Evolutionary conservation across 2,797 vertebrate species (phyloP).

Genomic region (Coluber constrictor): DNA sequence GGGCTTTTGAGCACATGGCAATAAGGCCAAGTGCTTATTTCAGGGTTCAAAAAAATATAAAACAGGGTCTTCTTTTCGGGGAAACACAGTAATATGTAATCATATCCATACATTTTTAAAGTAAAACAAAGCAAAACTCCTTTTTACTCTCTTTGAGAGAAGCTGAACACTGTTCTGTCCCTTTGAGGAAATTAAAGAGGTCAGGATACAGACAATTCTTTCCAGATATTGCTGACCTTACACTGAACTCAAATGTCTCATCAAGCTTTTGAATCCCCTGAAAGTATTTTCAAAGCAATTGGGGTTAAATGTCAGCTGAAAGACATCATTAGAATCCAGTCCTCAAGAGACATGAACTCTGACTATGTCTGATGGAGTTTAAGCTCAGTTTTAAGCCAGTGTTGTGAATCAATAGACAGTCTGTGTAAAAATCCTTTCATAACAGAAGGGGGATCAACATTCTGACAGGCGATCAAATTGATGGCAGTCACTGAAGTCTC

Average conservation of each 20-base stretch:
- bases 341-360: not conserved
- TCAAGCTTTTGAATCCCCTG: not conserved
- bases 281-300: not conserved
- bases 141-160: not conserved
- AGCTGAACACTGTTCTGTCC: not conserved
- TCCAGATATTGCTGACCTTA: not conserved
- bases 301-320: not conserved
- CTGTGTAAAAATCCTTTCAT: slow-evolving; percentile 4
- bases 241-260: not conserved
- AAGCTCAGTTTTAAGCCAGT: slow-evolving; percentile 17
- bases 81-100: not conserved
- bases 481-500: not conserved
- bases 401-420: slow-evolving; percentile 1
- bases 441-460: not conserved
- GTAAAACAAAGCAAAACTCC: not conserved
- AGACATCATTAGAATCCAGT: not conserved
- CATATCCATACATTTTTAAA: not conserved
- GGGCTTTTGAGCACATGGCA: too few relatives aligned
- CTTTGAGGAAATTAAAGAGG: not conserved
- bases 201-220: not conserved
- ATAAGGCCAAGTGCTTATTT: too few relatives aligned
- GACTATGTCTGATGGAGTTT: not conserved
- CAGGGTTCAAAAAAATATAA: too few relatives aligned
- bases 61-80: too few relatives aligned
- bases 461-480: not conserved